Base-by-base conservation (phyloP, 2,888 invertebrate species). In the Noctuana brunneofusca region DNA sequence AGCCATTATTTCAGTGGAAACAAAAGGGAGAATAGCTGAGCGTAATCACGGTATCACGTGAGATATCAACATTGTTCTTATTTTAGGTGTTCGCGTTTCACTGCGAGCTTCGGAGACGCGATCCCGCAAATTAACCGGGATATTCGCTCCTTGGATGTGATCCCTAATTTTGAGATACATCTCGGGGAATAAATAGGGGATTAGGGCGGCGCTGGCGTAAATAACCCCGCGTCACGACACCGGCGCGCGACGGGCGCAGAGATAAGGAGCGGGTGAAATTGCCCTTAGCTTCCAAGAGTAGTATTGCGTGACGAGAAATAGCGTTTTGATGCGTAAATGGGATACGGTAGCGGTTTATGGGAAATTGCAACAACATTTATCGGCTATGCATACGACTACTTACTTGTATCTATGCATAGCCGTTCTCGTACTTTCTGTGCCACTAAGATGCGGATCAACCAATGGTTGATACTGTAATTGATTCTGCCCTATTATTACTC, bases 101-200 rank as follows among this genome's bases (percentile, higher is more conserved):
- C 72, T 71, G 69, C 70, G 62, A 11, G 27, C 49, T 50, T 32
- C 66, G 67, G 68, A 66, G 68, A 69, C 71, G 70, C 75, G 70
- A 79, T 79, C 78, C 84, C 80, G 83, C 87, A 89, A 89, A 89
- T 88, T 88, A 89, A 85, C 86, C 86, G 76, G 70, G 71, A 76
- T 75, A 78, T 76, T 55, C 75, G 74, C 67, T 66, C 68, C 80
- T 79, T 72, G 79, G 84, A 80, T 81, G 86, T 89, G 89, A 91
- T 90, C 89, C 90, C 90, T 90, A 89, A 90, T 91, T 91, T 90
- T 88, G 89, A 89, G 89, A 91, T 90, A 90, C 88, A 89, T 90
- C 87, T 87, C 85, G 74, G 79, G 80, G 88, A 87, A 90, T 89
- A 90, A 90, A 90, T 89, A 90, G 90, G 83, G 87, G 90, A 89